phyloP scores from a whole-genome alignment of 2,113 vertebrate genomes.

The Oncorhynchus clarkii region DNA sequence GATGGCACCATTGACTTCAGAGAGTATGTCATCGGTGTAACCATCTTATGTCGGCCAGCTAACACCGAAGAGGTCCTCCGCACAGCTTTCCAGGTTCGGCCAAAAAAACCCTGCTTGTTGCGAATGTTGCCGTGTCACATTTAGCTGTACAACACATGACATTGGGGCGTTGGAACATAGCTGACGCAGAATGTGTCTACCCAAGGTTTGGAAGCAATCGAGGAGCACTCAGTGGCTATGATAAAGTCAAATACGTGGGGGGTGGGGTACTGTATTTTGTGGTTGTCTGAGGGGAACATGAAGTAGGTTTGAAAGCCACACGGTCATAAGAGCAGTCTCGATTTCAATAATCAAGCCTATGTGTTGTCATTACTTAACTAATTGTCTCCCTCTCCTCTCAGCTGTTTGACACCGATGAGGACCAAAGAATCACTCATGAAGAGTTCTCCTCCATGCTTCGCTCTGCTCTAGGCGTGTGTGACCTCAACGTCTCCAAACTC shows the following conservation, averaged over 20 bases:
- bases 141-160: constrained; percentile 26
- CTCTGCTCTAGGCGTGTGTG: constrained; percentile 84
- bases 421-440: constrained; percentile 82
- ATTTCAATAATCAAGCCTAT: background rate
- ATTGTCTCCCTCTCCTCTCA: constrained; percentile 43
- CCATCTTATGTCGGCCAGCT: constrained; percentile 89
- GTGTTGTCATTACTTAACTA: background rate
- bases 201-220: constrained; percentile 8
- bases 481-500: constrained; percentile 84
- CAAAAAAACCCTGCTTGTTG: background rate
- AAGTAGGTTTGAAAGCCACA: constrained; percentile 24
- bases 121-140: background rate
- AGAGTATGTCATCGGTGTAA: constrained; percentile 96
- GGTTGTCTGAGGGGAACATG: constrained; percentile 16
- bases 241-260: constrained; percentile 45
- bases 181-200: constrained; percentile 1
- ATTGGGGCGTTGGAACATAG: background rate
- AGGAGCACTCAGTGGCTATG: constrained; percentile 34
- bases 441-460: constrained; percentile 87
- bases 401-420: constrained; percentile 92
- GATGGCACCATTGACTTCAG: constrained; percentile 97
- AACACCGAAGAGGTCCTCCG: constrained; percentile 91
- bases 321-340: constrained; percentile 14
- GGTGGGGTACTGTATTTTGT: constrained; percentile 13
- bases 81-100: constrained; percentile 89